Base-by-base conservation (phyloP, 2,888 invertebrate species). In the Lasioglossum calceatum region DNA sequence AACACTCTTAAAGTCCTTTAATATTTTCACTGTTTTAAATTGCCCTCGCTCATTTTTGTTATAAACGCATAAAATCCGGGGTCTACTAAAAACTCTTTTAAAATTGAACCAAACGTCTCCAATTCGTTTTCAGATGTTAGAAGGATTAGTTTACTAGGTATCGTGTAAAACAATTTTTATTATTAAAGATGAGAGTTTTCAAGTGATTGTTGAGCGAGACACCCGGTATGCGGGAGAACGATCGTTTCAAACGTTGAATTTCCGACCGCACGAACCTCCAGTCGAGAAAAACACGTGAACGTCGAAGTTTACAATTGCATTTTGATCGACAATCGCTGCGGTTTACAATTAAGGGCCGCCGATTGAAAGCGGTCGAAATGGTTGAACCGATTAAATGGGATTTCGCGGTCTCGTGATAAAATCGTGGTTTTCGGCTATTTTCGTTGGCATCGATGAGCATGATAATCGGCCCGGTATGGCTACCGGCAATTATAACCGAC, bases 351-450 rank as follows among this genome's bases (percentile, higher is more conserved):
- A 90, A 84, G 77, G 80, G 14, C 44, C 19, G 72, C 50, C 84
- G 86, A 88, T 88, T 81, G 90, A 86, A 82, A 90, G 80, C 47
- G 86, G 82, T 77, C 71, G 84, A 75, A 64, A 88, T 39, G 86
- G 73, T 75, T 71, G 80, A 77, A 79, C 75, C 64, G 77, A 79
- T 86, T 89, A 86, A 90, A 90, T 90, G 82, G 88, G 86, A 86
- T 88, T 86, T 81, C 47, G 89, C 70, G 89, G 90, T 90, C 47
- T 42, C 73, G 82, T 81, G 85, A 88, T 90, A 89, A 89, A 89
- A 85, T 84, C 84, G 81, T n/a, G 71, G 88, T 86, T 81, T 79
- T 86, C 72, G 80, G 77, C 86, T 91, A 88, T 91, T 93, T 92
- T 92, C 91, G 89, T 89, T 90, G 88, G 79, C 81, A 85, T 44